Evolutionary conservation across 2,888 invertebrate species (phyloP), one percentile per base, ranked within the genome.

Genomic region (Sepioteuthis lessoniana): DNA sequence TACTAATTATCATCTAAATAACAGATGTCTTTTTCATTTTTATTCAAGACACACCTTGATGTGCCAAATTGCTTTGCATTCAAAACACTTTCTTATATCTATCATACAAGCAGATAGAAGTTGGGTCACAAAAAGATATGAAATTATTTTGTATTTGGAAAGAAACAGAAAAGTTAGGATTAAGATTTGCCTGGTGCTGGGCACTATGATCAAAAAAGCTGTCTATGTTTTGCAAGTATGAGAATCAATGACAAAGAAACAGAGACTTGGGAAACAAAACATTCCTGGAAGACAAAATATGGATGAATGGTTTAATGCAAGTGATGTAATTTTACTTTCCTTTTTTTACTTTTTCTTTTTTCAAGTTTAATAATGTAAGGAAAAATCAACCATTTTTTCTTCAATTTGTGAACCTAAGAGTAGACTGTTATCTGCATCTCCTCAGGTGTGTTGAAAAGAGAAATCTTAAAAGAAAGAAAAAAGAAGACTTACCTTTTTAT

Each of bases 401-500:
- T 25, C 28, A 28, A 28, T 55, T 55, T 55, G 21, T 21, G 55
- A 55, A 55, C 21, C 55, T 55, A 21, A 60, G 60, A 25, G 60
- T 7, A 60, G 60, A 60, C 60, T 31, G n/a, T 35, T 16, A n/a
- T 76, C n/a, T 35, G 35, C n/a, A 35, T 76, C n/a, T 16, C n/a
- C n/a, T 35, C 0, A 16, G 19, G 76, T n/a, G n/a, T n/a, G 25
- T n/a, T n/a, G n/a, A 76, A 42, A 76, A 35, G 76, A 76, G n/a
- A 35, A 35, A n/a, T 76, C 76, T 76, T 76, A 2, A 76, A 13
- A 16, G 19, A 16, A 10, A 35, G n/a, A 76, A 13, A 76, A 76
- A n/a, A n/a, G n/a, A 76, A 25, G 76, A 76, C 76, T 76, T 76
- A 76, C 76, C 76, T 76, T 76, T 76, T n/a, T 76, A 76, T 55